These are phyloP conservation scores for Mamestra brassicae DNA, from an alignment of 2,888 invertebrate genomes.

Conservation along the genomic window DNA sequence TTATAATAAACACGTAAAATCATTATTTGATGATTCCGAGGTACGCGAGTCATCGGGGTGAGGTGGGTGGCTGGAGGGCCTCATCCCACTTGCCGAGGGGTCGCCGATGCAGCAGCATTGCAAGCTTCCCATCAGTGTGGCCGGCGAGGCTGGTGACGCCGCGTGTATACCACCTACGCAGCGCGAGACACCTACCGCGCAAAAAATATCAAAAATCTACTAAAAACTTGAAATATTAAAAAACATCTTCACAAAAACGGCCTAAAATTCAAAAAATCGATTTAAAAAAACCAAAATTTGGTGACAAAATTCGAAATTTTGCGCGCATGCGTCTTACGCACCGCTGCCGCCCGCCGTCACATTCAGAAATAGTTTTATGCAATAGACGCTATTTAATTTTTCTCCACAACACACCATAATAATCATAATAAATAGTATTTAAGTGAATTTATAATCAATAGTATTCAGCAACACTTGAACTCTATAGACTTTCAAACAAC, in stretches of 20 bases:
- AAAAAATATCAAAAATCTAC: slow-evolving; percentile 69
- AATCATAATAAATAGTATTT: slow-evolving; percentile 86
- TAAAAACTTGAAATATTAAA: slow-evolving; percentile 64
- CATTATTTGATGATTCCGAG: slow-evolving; percentile 90
- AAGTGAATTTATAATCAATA: slow-evolving; percentile 87
- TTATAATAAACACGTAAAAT: slow-evolving; percentile 89
- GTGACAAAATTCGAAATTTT: slow-evolving; percentile 86
- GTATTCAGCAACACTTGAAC: slow-evolving; percentile 91
- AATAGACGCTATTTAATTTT: slow-evolving; percentile 88
- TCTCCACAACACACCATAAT: slow-evolving; percentile 82
- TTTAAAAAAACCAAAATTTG: slow-evolving; percentile 86
- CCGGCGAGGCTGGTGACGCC: slow-evolving; percentile 88
- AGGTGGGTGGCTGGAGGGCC: slow-evolving; percentile 75
- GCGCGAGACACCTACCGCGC: slow-evolving; percentile 83
- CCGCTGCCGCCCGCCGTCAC: slow-evolving; percentile 87
- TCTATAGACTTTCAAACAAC: slow-evolving; percentile 81
- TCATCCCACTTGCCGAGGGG: slow-evolving; percentile 77
- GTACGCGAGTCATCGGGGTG: slow-evolving; percentile 85
- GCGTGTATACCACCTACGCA: slow-evolving; percentile 90
- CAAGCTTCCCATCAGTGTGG: slow-evolving; percentile 89
- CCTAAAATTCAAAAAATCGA: slow-evolving; percentile 78
- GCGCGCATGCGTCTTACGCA: slow-evolving; percentile 87
- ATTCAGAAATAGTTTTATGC: slow-evolving; percentile 89
- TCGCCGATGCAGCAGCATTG: slow-evolving; percentile 84
- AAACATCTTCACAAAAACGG: slow-evolving; percentile 71